A percentile compares a stretch with the other conserved stretches of the same genome.
phyloP scores from a whole-genome alignment of 2,113 vertebrate species.

The Charina bottae region DNA sequence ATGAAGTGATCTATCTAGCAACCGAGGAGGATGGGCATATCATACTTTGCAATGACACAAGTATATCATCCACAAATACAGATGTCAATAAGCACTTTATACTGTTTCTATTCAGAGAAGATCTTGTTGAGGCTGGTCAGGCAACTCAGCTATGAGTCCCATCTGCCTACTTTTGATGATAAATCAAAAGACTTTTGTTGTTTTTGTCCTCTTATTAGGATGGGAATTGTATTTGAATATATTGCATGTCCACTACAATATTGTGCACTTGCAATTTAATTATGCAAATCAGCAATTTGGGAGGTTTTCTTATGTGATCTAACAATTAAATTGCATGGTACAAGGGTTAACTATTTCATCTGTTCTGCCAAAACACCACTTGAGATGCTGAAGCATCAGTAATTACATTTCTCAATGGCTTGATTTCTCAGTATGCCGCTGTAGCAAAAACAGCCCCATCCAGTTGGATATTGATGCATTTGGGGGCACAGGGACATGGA shows the following conservation, averaged over 20 bases:
- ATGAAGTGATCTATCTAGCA: not conserved
- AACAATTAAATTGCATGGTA: constrained; percentile 35
- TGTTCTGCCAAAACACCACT: constrained; percentile 28
- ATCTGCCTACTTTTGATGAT: constrained; percentile 27
- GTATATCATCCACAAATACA: not conserved
- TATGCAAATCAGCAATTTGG: constrained; percentile 55
- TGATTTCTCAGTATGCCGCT: not conserved
- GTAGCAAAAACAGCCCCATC: constrained; percentile 9
- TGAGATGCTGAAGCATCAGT: constrained; percentile 38
- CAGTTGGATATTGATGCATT: constrained; percentile 25
- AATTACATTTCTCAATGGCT: constrained; percentile 52
- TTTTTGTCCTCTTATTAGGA: constrained; percentile 20
- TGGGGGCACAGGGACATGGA: constrained; percentile 40
- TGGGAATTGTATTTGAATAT: constrained; percentile 31
- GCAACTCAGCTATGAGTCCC: not conserved
- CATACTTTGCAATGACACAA: not conserved
- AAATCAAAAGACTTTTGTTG: constrained; percentile 36
- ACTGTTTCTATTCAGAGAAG: constrained; percentile 17
- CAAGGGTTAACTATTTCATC: constrained; percentile 46
- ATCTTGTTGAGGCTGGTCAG: constrained; percentile 22
- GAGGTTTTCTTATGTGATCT: constrained; percentile 45
- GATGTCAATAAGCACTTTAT: constrained; percentile 20
- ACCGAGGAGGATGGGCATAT: not conserved
- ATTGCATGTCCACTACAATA: constrained; percentile 45
- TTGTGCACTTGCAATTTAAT: constrained; percentile 48